These are phyloP conservation scores for Drosophila fulvimacula DNA, from an alignment of 2,888 invertebrate genomes.

Conservation along the genomic window DNA sequence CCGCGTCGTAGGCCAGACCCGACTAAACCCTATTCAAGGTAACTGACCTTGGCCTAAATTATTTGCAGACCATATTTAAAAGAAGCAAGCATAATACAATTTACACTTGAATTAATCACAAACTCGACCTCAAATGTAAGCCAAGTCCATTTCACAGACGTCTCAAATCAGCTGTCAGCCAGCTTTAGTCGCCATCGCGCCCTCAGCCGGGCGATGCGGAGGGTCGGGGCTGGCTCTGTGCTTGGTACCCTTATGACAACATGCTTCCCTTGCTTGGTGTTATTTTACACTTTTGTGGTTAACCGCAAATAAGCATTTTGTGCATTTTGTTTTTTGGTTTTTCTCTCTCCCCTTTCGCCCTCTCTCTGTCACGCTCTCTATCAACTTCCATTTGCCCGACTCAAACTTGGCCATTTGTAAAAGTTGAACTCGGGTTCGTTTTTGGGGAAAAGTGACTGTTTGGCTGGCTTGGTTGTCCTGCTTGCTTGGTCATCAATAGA, in stretches of 20 bases:
- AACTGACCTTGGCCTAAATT: conserved; percentile 49
- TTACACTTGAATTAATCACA: conserved; percentile 67
- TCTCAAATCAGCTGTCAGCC: conserved; percentile 55
- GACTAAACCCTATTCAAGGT: conserved; percentile 7
- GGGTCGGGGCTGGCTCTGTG: not conserved
- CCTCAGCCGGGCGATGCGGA: not conserved
- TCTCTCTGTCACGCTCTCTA: not conserved
- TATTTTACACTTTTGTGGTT: conserved; percentile 75
- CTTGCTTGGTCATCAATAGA: conserved; percentile 49
- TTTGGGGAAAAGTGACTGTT: conserved; percentile 26
- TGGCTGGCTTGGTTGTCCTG: conserved; percentile 36
- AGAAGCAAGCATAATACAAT: conserved; percentile 39
- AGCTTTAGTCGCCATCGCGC: not conserved
- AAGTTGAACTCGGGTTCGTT: conserved; percentile 45
- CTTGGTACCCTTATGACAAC: conserved; percentile 21
- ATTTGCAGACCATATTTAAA: conserved; percentile 28
- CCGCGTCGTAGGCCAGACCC: not conserved
- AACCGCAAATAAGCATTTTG: conserved; percentile 76
- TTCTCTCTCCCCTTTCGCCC: conserved; percentile 7
- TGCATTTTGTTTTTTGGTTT: conserved; percentile 68
- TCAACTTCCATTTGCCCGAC: conserved; percentile 41
- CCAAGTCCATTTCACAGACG: conserved; percentile 39
- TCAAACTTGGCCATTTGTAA: conserved; percentile 58
- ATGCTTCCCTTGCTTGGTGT: conserved; percentile 39
- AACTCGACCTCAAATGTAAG: conserved; percentile 39